A percentile compares a stretch with the other conserved stretches of the same genome.
phyloP scores from a whole-genome alignment of 2,888 invertebrate species.

The Morpho helenor region DNA sequence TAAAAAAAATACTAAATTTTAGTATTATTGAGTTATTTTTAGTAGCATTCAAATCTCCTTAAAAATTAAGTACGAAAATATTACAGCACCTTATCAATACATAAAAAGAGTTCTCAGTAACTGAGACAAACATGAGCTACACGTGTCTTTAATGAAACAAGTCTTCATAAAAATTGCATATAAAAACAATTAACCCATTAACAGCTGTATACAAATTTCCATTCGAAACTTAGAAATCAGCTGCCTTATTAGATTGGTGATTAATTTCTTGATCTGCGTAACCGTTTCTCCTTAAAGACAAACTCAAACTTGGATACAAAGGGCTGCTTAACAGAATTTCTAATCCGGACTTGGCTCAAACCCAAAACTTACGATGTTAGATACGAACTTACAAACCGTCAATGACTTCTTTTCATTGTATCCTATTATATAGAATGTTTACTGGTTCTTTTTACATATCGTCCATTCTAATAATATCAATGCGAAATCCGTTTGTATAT shows the following conservation, averaged over 20 bases:
- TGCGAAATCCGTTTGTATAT: too few species aligned
- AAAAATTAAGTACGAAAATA: too few species aligned
- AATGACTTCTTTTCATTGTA: neutral
- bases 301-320: constrained; percentile 19
- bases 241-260: constrained; percentile 2
- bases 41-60: too few species aligned
- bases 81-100: too few species aligned
- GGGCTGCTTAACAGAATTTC: constrained; percentile 22
- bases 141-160: too few species aligned
- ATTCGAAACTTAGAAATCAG: constrained; percentile 1
- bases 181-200: too few species aligned
- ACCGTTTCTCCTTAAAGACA: constrained; percentile 6
- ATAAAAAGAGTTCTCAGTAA: too few species aligned
- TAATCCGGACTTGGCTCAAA: constrained; percentile 59
- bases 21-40: too few species aligned
- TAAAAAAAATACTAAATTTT: too few species aligned
- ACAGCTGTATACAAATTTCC: neutral
- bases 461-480: too few species aligned
- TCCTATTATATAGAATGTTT: neutral
- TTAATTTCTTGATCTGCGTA: constrained; percentile 7
- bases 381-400: constrained; percentile 34
- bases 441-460: neutral
- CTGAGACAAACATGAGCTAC: too few species aligned
- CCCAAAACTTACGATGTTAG: constrained; percentile 57
- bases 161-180: too few species aligned